Percentiles rank a stretch among this genome's conserved stretches.
Conservation (phyloP, 2,113 vertebrate genomes). For the Athene noctua region DNA sequence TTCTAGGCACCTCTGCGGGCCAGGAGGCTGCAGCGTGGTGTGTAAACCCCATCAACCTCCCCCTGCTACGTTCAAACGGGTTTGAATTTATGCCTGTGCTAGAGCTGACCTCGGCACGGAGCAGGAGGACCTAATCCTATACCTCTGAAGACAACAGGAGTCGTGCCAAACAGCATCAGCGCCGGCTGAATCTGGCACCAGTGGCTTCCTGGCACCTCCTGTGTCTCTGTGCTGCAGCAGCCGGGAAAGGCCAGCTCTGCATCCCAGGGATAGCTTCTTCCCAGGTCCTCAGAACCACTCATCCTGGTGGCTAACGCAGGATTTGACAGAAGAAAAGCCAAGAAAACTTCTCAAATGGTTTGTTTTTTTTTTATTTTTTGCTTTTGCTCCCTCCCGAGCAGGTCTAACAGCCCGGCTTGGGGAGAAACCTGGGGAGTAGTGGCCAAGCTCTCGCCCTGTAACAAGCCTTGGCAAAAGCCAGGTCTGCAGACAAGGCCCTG, state of each 20-base stretch:
- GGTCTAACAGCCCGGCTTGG: fast-evolving
- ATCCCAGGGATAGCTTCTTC: not conserved
- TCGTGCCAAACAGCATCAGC: not conserved
- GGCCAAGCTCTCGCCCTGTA: not conserved
- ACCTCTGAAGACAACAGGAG: not conserved
- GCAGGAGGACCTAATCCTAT: not conserved
- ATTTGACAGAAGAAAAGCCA: not conserved
- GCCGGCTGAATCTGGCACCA: not conserved
- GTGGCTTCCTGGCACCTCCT: not conserved
- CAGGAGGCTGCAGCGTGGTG: fast-evolving
- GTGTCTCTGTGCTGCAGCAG: fast-evolving
- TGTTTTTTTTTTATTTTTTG: not conserved
- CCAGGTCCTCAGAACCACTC: not conserved
- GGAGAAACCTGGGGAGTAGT: not conserved
- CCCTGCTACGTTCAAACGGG: not conserved
- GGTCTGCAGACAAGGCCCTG: not conserved
- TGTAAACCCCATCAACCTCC: not conserved
- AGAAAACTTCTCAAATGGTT: not conserved
- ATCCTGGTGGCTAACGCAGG: fast-evolving
- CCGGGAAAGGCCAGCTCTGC: not conserved
- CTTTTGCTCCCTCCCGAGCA: not conserved
- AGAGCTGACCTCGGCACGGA: not conserved
- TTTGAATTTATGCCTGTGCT: not conserved
- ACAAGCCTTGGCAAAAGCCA: not conserved
- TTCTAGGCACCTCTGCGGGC: fast-evolving